A percentile compares a stretch with the other conserved stretches of the same genome.
phyloP scores from a whole-genome alignment of 2,113 vertebrate genomes.

The Natator depressus region DNA sequence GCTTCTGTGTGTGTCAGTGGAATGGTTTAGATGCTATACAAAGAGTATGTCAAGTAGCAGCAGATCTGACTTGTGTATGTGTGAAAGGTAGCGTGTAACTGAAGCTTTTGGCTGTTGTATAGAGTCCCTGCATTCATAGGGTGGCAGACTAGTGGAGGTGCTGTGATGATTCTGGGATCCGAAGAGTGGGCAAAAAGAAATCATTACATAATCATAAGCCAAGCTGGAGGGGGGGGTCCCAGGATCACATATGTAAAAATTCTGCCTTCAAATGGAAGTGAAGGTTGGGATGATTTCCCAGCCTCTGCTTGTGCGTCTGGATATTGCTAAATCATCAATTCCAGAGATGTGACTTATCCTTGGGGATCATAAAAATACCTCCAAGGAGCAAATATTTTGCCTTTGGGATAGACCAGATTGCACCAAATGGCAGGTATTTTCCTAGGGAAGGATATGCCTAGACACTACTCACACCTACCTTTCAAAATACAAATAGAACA shows the following conservation, averaged over 20 bases:
- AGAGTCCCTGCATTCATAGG: neutral
- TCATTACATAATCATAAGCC: rapidly evolving
- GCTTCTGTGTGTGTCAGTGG: neutral
- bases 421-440: neutral
- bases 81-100: neutral
- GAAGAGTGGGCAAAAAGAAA: rapidly evolving
- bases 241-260: neutral
- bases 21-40: neutral
- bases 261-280: neutral
- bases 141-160: neutral
- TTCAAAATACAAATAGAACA: neutral
- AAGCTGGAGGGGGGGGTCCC: neutral
- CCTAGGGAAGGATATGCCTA: neutral
- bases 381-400: neutral
- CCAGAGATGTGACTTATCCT: neutral
- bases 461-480: rapidly evolving
- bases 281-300: neutral
- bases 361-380: neutral
- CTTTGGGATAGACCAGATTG: neutral
- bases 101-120: neutral
- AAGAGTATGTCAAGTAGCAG: rapidly evolving
- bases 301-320: neutral
- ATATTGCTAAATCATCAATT: neutral
- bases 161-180: neutral
- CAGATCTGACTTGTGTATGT: neutral